Conservation (phyloP, 2,888 invertebrate species). For the Dusona sp. region DNA sequence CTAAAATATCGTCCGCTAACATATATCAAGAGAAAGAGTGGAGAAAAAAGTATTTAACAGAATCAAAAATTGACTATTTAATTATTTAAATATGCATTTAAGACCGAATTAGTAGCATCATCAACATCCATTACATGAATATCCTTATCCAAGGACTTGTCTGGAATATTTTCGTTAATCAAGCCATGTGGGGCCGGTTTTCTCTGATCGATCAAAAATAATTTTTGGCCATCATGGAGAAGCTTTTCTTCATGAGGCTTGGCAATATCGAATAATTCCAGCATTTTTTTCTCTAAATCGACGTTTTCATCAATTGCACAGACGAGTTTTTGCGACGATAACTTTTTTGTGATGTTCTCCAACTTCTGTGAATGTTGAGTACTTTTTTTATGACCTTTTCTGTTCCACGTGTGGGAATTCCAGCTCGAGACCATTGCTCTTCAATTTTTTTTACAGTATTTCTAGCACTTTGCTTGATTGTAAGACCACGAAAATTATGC, state of each 20-base stretch:
- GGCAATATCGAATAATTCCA: conserved; percentile 13
- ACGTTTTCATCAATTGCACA: neutral
- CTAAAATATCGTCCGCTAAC: too few species aligned
- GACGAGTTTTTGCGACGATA: neutral
- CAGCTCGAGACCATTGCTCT: conserved; percentile 5
- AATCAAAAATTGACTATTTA: too few species aligned
- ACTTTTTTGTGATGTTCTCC: conserved; percentile 19
- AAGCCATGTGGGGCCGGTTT: neutral
- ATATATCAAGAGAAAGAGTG: too few species aligned
- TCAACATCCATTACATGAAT: neutral
- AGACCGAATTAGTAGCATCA: neutral
- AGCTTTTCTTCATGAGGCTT: neutral
- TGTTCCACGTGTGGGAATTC: conserved; percentile 13
- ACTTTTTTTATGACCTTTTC: neutral
- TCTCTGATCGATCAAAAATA: conserved; percentile 8
- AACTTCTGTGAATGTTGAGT: neutral
- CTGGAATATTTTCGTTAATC: neutral
- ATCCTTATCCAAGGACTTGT: neutral
- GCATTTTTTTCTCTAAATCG: conserved; percentile 4
- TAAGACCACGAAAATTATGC: neutral
- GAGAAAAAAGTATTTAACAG: too few species aligned
- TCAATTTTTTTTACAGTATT: neutral
- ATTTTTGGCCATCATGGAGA: neutral
- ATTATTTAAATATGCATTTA: too few species aligned
- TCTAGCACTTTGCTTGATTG: neutral